phyloP scores from a whole-genome alignment of 2,888 invertebrate genomes.

The Chrysodeixis includens region DNA sequence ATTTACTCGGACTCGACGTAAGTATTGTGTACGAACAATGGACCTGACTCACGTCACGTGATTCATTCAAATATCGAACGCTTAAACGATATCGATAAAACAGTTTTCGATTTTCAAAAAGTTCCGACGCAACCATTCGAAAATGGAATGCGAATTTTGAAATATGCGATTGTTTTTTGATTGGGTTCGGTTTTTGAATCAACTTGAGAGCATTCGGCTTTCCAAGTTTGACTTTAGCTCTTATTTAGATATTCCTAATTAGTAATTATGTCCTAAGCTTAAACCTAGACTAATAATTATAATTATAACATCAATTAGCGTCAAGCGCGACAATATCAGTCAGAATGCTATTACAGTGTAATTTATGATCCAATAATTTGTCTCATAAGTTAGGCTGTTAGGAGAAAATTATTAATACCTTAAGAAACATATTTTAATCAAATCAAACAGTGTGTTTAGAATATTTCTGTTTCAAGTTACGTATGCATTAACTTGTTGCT shows the following conservation, averaged over 20 bases:
- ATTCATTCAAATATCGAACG: conserved; percentile 83
- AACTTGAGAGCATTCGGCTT: conserved; percentile 7
- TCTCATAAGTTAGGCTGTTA: background rate
- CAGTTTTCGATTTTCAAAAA: conserved; percentile 57
- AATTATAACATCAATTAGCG: background rate
- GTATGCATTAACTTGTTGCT: background rate
- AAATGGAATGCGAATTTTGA: conserved; percentile 35
- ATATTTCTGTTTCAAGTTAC: background rate
- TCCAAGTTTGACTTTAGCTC: background rate
- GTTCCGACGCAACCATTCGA: conserved; percentile 23
- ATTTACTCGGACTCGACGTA: conserved; percentile 79
- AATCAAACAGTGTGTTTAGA: background rate
- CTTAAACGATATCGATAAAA: conserved; percentile 62
- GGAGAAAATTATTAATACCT: background rate
- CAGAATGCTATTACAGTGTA: background rate
- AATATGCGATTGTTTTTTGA: conserved; percentile 23
- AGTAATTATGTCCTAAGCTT: background rate
- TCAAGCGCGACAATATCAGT: background rate
- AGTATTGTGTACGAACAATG: conserved; percentile 85
- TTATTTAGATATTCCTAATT: background rate
- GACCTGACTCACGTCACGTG: conserved; percentile 84
- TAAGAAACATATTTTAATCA: background rate
- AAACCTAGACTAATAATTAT: background rate
- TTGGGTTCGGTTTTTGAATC: conserved; percentile 21
- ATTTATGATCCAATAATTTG: background rate